phyloP scores from a whole-genome alignment of 1,140 invertebrate genomes.

The Macrobrachium nipponense region DNA sequence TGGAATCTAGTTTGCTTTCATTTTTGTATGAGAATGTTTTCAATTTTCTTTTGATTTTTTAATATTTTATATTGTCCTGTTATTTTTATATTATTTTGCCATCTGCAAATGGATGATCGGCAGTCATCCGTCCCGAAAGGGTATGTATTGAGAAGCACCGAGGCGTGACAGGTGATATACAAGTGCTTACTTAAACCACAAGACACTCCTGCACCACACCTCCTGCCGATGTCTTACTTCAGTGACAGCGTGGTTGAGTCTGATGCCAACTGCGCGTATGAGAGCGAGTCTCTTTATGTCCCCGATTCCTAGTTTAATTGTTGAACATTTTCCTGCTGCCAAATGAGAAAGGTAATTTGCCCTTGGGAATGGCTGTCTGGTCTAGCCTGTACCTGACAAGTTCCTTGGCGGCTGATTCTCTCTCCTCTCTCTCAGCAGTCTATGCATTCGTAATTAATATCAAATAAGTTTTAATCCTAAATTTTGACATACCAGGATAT shows the following conservation, averaged over 20 bases:
- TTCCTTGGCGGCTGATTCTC: neutral
- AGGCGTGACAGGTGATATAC: constrained; percentile 36
- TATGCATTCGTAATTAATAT: too few relatives aligned
- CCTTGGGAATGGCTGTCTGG: neutral
- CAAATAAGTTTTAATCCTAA: too few relatives aligned
- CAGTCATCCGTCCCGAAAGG: neutral
- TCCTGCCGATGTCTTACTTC: constrained; percentile 14
- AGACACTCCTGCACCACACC: constrained; percentile 35
- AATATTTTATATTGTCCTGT: too few relatives aligned
- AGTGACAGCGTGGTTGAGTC: constrained; percentile 11
- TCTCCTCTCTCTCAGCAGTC: neutral
- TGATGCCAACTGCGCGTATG: neutral
- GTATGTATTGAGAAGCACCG: constrained; percentile 16
- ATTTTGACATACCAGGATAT: too few relatives aligned
- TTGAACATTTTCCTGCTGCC: neutral
- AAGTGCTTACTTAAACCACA: constrained; percentile 46
- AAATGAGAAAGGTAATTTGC: too few relatives aligned
- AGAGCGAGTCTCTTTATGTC: neutral
- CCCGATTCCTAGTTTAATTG: neutral
- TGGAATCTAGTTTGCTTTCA: too few relatives aligned
- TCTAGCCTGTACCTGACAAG: neutral
- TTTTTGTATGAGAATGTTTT: too few relatives aligned
- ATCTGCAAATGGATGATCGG: neutral
- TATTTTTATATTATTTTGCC: too few relatives aligned
- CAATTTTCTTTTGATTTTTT: too few relatives aligned